Base-by-base conservation (phyloP, 2,888 invertebrate species). In the Philopedon plagiatum region DNA sequence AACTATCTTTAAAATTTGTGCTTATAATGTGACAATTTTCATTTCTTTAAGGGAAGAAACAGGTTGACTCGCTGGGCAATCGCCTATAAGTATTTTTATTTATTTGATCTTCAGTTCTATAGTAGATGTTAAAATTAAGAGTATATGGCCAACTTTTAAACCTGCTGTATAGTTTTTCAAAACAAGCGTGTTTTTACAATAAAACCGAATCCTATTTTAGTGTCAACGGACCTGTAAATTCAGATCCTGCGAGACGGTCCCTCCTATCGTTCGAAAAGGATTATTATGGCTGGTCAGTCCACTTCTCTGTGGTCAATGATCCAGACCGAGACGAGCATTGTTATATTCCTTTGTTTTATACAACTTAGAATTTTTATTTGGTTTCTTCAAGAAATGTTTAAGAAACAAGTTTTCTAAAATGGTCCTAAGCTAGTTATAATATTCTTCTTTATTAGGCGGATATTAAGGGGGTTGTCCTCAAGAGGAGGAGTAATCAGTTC, bases 251-350 rank as follows among this genome's bases (percentile, higher is more conserved):
- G 29, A 51, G 15, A 51, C 51, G 51, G 13, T 51, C 21, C 5
- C 21, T 46, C 23, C 51, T 54, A 54, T 54, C 29, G 29, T 26
- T 29, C 9, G 29, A 13, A 54, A 54, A 29, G 51, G 13, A 15
- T 29, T 15, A 29, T 54, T 54, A 54, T 54, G 51, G 29, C 51
- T 54, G 51, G 51, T 54, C 51, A 54, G 51, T 29, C 15, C 29
- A 54, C 29, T 54, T 29, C 51, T 29, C 51, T 29, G 51, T 54
- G 51, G 51, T 54, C 51, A 54, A 29, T 29, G 29, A 54, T 54
- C 51, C 51, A 54, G 51, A 51, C 51, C 51, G 51, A 26, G 51
- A 29, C 15, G 51, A 54, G 18, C 13, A 13, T 54, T 29, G 5
- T 7, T 7, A 29, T 54, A 54, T 23, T 54, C 51, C 51, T 54